These are phyloP conservation scores for Sciurus niger DNA, from an alignment of 2,113 vertebrate species.

Conservation along the genomic window DNA sequence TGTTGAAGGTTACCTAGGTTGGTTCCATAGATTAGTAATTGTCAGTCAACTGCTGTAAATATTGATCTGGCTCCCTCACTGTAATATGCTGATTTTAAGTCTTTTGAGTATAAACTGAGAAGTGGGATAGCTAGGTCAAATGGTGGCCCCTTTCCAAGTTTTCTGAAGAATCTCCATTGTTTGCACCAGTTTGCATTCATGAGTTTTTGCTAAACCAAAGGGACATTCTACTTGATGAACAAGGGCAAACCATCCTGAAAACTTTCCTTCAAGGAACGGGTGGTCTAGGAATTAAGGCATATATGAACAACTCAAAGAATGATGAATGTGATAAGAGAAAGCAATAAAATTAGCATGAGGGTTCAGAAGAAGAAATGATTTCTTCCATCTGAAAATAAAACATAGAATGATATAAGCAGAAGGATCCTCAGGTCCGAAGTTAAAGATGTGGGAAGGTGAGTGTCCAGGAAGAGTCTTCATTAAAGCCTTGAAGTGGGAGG, in stretches of 20 bases:
- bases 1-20: too few species aligned
- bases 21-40: too few species aligned
- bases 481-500: neutral
- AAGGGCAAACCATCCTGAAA: neutral
- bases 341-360: neutral
- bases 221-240: neutral
- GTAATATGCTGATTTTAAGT: too few species aligned
- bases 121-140: too few species aligned
- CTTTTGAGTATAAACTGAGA: too few species aligned
- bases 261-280: neutral
- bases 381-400: slow-evolving; percentile 4
- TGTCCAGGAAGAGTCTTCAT: neutral
- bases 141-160: too few species aligned
- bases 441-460: neutral
- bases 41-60: too few species aligned
- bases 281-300: neutral
- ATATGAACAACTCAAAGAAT: neutral
- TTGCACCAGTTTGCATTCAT: too few species aligned
- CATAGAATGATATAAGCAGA: neutral
- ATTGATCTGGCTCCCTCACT: too few species aligned
- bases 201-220: neutral
- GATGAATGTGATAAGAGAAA: neutral
- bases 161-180: too few species aligned
- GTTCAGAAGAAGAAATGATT: neutral
- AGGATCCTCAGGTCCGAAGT: neutral